phyloP scores from a whole-genome alignment of 2,797 vertebrate species.

The Champsocephalus esox region DNA sequence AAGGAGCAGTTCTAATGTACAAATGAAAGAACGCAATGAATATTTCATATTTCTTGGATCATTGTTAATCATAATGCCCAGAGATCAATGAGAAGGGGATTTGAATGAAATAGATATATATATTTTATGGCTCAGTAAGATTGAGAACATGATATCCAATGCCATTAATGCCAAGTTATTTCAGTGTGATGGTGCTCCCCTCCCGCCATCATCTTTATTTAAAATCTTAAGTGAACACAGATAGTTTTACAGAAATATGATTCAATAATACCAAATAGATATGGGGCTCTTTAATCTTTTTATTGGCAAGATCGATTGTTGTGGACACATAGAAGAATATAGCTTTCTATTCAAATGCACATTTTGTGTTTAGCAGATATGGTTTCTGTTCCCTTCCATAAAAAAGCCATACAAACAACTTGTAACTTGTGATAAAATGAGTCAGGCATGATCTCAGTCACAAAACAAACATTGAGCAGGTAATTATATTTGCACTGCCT shows the following conservation, averaged over 20 bases:
- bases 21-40: neutral
- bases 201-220: slow-evolving; percentile 1
- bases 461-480: slow-evolving; percentile 59
- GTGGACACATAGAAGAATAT: neutral
- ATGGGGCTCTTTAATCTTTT: neutral
- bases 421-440: slow-evolving; percentile 51
- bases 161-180: neutral
- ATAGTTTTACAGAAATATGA: neutral
- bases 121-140: neutral
- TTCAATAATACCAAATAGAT: slow-evolving; percentile 6
- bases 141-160: neutral
- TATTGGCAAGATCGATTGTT: neutral
- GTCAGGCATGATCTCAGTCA: slow-evolving; percentile 47
- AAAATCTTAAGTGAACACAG: neutral
- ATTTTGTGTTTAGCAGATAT: neutral
- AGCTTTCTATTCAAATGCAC: neutral
- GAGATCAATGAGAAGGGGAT: slow-evolving; percentile 2
- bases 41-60: slow-evolving; percentile 4
- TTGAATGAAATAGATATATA: neutral
- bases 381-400: slow-evolving; percentile 6
- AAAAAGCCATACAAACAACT: slow-evolving; percentile 46
- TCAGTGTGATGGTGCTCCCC: neutral
- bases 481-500: slow-evolving; percentile 71
- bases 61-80: neutral
- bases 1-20: neutral